phyloP scores from a whole-genome alignment of 2,888 invertebrate genomes.

The Ophion obscuratus region DNA sequence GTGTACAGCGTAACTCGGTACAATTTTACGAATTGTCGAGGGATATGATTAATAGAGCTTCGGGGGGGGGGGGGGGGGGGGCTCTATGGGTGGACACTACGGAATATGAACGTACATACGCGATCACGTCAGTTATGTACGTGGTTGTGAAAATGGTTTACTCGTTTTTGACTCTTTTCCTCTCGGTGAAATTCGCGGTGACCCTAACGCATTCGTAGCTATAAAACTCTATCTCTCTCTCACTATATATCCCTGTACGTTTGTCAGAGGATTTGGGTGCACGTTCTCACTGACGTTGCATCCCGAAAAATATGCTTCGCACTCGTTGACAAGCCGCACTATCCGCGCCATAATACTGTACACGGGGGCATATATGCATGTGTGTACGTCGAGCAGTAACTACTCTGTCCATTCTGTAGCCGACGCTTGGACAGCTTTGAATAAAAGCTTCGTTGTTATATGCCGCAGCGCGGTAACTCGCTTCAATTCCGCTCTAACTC shows the following conservation, averaged over 20 bases:
- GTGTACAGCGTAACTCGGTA: too few species aligned
- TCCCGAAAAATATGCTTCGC: conserved; percentile 63
- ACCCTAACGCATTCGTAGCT: conserved; percentile 19
- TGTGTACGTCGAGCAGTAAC: conserved; percentile 46
- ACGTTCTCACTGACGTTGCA: conserved; percentile 30
- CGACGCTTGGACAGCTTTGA: conserved; percentile 66
- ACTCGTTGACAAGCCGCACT: conserved; percentile 66
- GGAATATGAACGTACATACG: not conserved
- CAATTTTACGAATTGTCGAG: too few species aligned
- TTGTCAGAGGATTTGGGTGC: conserved; percentile 51
- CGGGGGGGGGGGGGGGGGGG: too few species aligned
- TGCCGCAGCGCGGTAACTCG: conserved; percentile 29
- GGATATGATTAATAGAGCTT: too few species aligned
- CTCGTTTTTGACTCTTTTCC: not conserved
- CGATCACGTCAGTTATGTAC: not conserved
- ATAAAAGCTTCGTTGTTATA: conserved; percentile 60
- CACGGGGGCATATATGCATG: not conserved
- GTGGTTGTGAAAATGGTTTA: not conserved
- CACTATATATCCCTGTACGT: conserved; percentile 30
- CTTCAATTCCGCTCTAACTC: conserved; percentile 28
- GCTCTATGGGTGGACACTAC: too few species aligned
- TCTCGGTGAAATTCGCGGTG: conserved; percentile 19
- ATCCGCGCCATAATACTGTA: conserved; percentile 43
- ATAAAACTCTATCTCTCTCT: conserved; percentile 37
- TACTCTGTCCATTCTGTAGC: conserved; percentile 65